A percentile compares a stretch with the other conserved stretches of the same genome.
phyloP scores from a whole-genome alignment of 2,888 invertebrate genomes.

The Eristalis intricaria region DNA sequence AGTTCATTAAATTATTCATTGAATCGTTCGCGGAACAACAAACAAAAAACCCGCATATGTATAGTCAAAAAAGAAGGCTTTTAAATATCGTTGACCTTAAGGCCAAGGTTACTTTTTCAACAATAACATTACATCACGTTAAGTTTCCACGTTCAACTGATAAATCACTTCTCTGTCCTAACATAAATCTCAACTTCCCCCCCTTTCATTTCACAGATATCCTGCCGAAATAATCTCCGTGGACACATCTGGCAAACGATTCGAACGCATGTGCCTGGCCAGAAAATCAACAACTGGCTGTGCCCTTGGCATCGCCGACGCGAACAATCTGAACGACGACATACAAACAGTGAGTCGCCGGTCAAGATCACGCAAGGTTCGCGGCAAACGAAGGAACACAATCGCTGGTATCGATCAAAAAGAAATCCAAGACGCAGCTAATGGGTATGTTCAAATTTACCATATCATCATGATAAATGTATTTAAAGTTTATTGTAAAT shows the following conservation, averaged over 20 bases:
- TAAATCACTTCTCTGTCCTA: constrained; percentile 26
- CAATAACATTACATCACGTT: constrained; percentile 39
- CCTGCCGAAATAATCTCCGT: constrained; percentile 94
- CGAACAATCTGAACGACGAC: constrained; percentile 81
- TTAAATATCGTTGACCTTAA: background rate
- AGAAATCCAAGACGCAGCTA: constrained; percentile 92
- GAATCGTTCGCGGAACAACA: background rate
- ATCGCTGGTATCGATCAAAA: constrained; percentile 95
- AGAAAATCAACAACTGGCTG: constrained; percentile 87
- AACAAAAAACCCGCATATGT: too few relatives aligned
- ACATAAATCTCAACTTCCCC: constrained; percentile 36
- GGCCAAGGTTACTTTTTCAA: constrained; percentile 46
- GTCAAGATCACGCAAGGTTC: constrained; percentile 88
- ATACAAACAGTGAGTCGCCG: constrained; percentile 86
- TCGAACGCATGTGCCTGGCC: constrained; percentile 93
- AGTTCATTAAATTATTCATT: background rate
- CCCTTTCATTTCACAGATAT: constrained; percentile 83
- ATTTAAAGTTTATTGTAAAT: constrained; percentile 62
- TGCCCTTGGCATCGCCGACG: constrained; percentile 75
- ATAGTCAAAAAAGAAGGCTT: background rate
- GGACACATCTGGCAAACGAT: constrained; percentile 93
- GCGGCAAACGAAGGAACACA: constrained; percentile 93
- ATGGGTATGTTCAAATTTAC: constrained; percentile 86
- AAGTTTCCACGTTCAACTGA: background rate
- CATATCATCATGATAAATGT: constrained; percentile 5